phyloP scores from a whole-genome alignment of 2,888 invertebrate genomes.

The Chaitophorus viminalis region DNA sequence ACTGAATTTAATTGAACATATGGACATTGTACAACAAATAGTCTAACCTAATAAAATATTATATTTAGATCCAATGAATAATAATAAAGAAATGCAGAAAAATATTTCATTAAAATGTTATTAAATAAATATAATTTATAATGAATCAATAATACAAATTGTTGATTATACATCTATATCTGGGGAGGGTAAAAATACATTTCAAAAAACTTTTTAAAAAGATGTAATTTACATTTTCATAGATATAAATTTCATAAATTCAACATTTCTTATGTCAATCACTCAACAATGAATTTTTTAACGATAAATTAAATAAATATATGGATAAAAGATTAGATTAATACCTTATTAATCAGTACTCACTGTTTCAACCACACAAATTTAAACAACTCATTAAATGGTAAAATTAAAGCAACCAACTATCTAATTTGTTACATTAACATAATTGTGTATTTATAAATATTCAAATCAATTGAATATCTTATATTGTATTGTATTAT shows the following conservation, averaged over 20 bases:
- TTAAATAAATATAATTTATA: background rate
- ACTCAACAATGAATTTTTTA: background rate
- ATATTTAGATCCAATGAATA: conserved; percentile 22
- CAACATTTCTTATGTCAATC: background rate
- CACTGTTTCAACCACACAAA: too few species aligned
- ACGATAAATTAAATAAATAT: background rate
- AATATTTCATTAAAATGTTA: background rate
- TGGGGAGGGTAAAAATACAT: too few species aligned
- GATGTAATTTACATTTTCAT: background rate
- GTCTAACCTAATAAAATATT: conserved; percentile 1
- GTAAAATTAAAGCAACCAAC: too few species aligned
- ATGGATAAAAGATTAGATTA: too few species aligned
- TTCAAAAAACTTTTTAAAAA: background rate
- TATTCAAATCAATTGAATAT: too few species aligned
- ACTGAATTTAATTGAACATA: background rate
- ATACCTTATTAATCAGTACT: too few species aligned
- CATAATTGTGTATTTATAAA: too few species aligned
- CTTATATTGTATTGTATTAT: too few species aligned
- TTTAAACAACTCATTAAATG: too few species aligned
- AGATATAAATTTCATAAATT: background rate
- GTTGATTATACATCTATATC: too few species aligned
- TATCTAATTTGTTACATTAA: too few species aligned
- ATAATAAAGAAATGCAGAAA: background rate
- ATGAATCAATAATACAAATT: background rate
- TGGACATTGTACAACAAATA: background rate